Percentiles rank a stretch among this genome's conserved stretches.
These are phyloP conservation scores for Thryonomys swinderianus DNA, from an alignment of 2,113 vertebrate genomes.

Conservation along the genomic window DNA sequence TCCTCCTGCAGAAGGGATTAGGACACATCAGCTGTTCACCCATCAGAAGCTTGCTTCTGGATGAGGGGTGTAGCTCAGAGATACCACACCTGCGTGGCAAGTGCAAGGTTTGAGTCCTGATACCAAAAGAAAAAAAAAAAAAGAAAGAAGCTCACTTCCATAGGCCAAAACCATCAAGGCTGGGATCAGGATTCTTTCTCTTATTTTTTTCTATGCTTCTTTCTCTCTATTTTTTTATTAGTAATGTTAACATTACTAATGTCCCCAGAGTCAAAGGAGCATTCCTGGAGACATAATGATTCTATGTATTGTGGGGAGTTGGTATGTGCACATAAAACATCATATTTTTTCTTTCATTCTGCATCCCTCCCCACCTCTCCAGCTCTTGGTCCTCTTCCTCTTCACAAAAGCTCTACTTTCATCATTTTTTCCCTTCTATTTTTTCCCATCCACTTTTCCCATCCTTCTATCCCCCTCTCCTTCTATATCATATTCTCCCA, in stretches of 20 bases:
- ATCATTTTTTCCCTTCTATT: background rate
- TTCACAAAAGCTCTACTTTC: background rate
- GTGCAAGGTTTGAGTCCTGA: too few species aligned
- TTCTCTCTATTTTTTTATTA: background rate
- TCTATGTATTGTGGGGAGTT: background rate
- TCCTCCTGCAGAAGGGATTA: background rate
- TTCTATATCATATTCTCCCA: background rate
- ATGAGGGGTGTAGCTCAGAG: too few species aligned
- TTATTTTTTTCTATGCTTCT: background rate
- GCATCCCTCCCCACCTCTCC: background rate
- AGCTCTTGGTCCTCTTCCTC: background rate
- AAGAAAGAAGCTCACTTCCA: background rate
- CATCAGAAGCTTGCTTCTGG: background rate
- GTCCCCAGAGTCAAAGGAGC: too few species aligned
- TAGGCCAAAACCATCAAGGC: background rate
- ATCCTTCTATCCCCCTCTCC: background rate
- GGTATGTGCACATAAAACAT: background rate
- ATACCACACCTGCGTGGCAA: too few species aligned
- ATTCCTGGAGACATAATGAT: too few species aligned
- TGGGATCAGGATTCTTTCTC: background rate
- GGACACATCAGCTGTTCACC: too few species aligned
- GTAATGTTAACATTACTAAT: background rate
- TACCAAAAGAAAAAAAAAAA: too few species aligned
- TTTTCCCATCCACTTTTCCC: background rate
- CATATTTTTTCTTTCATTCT: background rate